Evolutionary conservation across 2,113 vertebrate species (phyloP), one percentile per base, ranked within the genome.

Genomic region (Cinclus mexicanus): DNA sequence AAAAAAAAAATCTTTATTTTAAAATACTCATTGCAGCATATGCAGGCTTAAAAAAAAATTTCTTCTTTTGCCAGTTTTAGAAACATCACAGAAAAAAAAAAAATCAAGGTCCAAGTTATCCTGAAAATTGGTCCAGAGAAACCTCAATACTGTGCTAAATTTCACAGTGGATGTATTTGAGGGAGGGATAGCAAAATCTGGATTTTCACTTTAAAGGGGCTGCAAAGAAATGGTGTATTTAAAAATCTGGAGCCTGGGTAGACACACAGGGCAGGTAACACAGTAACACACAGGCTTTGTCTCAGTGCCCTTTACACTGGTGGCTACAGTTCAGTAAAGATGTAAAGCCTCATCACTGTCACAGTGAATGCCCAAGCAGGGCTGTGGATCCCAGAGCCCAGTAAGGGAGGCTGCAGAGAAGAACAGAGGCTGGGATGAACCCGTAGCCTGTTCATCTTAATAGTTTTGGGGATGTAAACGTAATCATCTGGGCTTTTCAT

Each of bases 11-110:
- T 95, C 97, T 97, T 94, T 97, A 97, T 96, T 97, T 97, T 94
- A 94, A 98, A 97, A 93, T 97, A 97, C 96, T 97, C 97, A 83
- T 97, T 95, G 84, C 87, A 94, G 94, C 69, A 76, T 95, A 93
- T 96, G 93, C 89, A 96, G 89, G 64, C 83, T 77, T 83, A 63
- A 96, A 89, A 96, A 93, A 87, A 94, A 94, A 90, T 85, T 90
- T 96, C 47, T 92, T 92, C 52, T 95, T 85, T 96, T 96, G 84
- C 97, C 95, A 96, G 88, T 97, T 97, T 97, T 64, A 97, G 97
- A 98, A 97, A 97, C 95, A 94, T 78, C 61, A 93, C 57, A 95
- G 81, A 26, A 49, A 84, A 95, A 94, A 94, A 92, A 93, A 97
- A 97, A 95, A 85, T 13, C 39, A 26, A 77, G 74, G 94, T 68